Conservation (phyloP, 2,888 invertebrate species). For the Heteromyza rotundicornis region DNA sequence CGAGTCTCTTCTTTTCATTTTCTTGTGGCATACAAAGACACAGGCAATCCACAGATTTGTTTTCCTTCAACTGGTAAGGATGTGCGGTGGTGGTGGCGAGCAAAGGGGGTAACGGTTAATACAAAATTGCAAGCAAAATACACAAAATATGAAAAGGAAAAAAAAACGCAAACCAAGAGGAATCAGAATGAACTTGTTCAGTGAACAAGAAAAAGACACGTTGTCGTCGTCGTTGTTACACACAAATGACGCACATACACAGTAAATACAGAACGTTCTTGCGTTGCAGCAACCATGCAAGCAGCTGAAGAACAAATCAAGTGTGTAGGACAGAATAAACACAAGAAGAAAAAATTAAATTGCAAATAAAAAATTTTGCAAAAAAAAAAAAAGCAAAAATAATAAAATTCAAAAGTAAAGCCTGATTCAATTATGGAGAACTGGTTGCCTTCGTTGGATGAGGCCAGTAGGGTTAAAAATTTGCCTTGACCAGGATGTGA, state of each 20-base stretch:
- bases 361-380: background rate
- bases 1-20: too few relatives aligned
- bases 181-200: conserved; percentile 15
- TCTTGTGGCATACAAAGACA: too few relatives aligned
- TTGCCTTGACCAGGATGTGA: too few relatives aligned
- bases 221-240: too few relatives aligned
- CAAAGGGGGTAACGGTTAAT: too few relatives aligned
- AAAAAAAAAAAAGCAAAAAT: conserved; percentile 1
- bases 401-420: background rate
- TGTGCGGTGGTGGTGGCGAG: too few relatives aligned
- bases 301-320: background rate
- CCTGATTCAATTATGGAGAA: background rate
- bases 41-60: too few relatives aligned
- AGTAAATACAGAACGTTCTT: conserved; percentile 39
- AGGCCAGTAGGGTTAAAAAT: background rate
- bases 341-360: background rate
- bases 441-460: background rate
- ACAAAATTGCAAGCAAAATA: too few relatives aligned
- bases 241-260: too few relatives aligned
- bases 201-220: conserved; percentile 33
- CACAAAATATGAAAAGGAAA: too few relatives aligned
- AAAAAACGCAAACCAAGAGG: too few relatives aligned
- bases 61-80: too few relatives aligned
- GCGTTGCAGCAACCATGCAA: conserved; percentile 11
- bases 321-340: conserved; percentile 5